phyloP scores from a whole-genome alignment of 2,113 vertebrate species.

The Mastomys natalensis region DNA sequence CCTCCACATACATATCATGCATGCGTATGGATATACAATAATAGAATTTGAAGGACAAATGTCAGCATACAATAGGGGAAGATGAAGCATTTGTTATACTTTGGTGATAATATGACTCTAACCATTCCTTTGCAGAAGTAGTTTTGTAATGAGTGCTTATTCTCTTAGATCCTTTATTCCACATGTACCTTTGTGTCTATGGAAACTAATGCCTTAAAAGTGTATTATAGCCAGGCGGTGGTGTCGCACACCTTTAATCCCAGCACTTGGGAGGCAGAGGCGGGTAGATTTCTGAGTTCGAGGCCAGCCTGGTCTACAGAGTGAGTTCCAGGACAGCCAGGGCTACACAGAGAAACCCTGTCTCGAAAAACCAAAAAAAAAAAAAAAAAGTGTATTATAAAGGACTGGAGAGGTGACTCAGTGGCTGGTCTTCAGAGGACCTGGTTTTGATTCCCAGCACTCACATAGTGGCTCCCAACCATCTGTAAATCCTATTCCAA shows the following conservation, averaged over 20 bases:
- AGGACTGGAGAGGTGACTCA: neutral
- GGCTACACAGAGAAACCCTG: no score
- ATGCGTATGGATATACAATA: neutral
- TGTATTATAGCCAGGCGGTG: no score
- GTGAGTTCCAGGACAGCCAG: no score
- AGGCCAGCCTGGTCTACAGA: no score
- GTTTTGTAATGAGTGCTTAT: neutral
- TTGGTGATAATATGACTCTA: neutral
- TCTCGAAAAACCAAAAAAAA: no score
- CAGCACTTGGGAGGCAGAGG: no score
- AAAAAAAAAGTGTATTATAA: neutral
- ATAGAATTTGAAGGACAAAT: neutral
- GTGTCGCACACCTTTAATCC: no score
- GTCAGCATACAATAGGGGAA: neutral
- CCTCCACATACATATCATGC: neutral
- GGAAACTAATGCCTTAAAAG: slow-evolving; percentile 19
- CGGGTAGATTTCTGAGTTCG: no score
- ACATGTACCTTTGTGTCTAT: neutral
- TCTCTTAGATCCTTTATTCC: slow-evolving; percentile 14
- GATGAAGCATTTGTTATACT: neutral
- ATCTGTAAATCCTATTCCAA: neutral
- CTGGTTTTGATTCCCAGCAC: neutral
- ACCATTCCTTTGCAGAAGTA: neutral
- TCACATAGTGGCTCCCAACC: neutral
- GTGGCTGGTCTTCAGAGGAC: neutral